phyloP scores from a whole-genome alignment of 2,888 invertebrate genomes.

The Agriopis leucophaearia region DNA sequence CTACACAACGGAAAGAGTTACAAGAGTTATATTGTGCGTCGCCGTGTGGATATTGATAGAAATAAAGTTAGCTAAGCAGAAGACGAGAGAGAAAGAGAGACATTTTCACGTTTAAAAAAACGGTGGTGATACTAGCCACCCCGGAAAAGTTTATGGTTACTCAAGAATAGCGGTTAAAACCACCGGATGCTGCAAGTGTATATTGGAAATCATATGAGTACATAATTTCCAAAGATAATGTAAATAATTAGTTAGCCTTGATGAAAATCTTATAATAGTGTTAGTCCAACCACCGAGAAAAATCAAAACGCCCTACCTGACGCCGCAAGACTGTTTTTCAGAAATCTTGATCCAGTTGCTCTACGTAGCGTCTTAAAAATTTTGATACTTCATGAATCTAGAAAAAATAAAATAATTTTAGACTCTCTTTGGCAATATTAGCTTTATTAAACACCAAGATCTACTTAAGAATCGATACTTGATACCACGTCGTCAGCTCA shows the following conservation, averaged over 20 bases:
- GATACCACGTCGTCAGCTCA: no score
- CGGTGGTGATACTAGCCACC: no score
- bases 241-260: neutral
- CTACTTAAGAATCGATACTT: no score
- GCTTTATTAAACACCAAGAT: no score
- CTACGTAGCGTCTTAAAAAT: constrained; percentile 16
- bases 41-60: no score
- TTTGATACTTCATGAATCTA: constrained; percentile 29
- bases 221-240: neutral
- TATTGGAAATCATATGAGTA: no score
- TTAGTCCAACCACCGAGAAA: constrained; percentile 25
- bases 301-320: constrained; percentile 22
- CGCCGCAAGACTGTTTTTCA: constrained; percentile 11
- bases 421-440: neutral
- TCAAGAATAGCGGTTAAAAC: neutral
- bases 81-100: no score
- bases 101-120: no score
- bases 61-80: no score
- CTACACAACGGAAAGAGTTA: no score
- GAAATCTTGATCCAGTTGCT: constrained; percentile 22
- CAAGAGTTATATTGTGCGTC: no score
- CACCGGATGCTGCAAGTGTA: neutral
- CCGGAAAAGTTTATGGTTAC: no score
- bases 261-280: constrained; percentile 12
- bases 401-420: constrained; percentile 23